These are phyloP conservation scores for Megalops cyprinoides DNA, from an alignment of 2,797 vertebrate species.

Conservation along the genomic window DNA sequence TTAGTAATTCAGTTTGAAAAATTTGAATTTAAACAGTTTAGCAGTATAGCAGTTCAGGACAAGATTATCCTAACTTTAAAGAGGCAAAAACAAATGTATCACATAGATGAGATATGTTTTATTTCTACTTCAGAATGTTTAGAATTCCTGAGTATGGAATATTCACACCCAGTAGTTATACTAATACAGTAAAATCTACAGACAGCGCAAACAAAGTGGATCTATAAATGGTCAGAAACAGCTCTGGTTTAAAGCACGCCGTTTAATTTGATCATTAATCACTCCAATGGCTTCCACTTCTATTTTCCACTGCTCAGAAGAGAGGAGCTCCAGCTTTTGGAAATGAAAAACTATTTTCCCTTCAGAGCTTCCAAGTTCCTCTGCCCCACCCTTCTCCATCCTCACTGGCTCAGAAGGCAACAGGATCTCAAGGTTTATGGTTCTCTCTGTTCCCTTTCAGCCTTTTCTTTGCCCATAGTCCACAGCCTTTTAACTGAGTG, in stretches of 20 bases:
- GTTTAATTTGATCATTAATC: constrained; percentile 47
- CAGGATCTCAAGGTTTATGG: background rate
- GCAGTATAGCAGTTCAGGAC: no score
- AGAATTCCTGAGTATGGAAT: constrained; percentile 46
- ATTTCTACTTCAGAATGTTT: constrained; percentile 57
- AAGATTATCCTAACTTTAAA: no score
- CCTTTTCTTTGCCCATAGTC: background rate
- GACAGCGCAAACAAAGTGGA: background rate
- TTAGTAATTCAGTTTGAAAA: no score
- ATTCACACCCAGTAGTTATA: background rate
- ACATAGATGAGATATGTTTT: constrained; percentile 33
- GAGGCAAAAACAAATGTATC: constrained; percentile 42
- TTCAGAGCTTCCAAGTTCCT: background rate
- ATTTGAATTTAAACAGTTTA: no score
- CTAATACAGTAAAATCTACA: background rate
- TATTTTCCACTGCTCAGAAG: constrained; percentile 50
- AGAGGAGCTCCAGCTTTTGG: constrained; percentile 19
- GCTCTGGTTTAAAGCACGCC: background rate
- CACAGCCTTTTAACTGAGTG: background rate
- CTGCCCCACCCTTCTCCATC: background rate
- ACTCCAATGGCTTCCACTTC: constrained; percentile 45
- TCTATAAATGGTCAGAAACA: background rate
- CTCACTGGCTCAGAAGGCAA: background rate
- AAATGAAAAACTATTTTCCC: constrained; percentile 20
- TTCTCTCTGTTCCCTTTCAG: background rate